Conservation (phyloP, 2,797 vertebrate genomes). For the Thripadectes ignobilis region DNA sequence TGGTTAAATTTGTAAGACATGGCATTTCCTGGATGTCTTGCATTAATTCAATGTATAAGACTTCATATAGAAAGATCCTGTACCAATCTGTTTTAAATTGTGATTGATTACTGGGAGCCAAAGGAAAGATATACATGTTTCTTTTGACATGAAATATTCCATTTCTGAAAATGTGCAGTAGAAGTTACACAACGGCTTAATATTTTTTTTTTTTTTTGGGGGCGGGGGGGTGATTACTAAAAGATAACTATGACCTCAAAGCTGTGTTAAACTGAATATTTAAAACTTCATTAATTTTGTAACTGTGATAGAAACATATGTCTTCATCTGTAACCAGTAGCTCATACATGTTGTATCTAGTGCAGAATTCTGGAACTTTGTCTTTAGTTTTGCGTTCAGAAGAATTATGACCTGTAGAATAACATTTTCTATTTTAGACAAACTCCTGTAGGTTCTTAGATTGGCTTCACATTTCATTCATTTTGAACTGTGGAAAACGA, state of each 20-base stretch:
- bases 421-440: conserved; percentile 17
- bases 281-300: not conserved
- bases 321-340: not conserved
- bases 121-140: not conserved
- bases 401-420: not conserved
- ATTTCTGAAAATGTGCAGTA: not conserved
- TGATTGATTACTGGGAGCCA: not conserved
- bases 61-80: not conserved
- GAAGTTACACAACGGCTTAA: not conserved
- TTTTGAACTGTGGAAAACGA: conserved; percentile 13
- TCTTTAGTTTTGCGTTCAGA: not conserved
- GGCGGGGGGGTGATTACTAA: not conserved
- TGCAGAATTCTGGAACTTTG: not conserved
- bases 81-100: not conserved
- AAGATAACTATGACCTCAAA: not conserved
- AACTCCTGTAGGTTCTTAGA: conserved; percentile 1
- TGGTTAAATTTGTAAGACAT: not conserved
- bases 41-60: not conserved
- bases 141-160: not conserved
- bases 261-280: not conserved
- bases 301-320: not conserved
- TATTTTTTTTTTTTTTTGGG: not conserved
- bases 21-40: not conserved
- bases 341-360: not conserved
- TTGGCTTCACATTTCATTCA: conserved; percentile 20